Evolutionary conservation across 53 echinoderm and acorn worm genomes (phyloP).

Genomic region (Glandiceps talaboti): DNA sequence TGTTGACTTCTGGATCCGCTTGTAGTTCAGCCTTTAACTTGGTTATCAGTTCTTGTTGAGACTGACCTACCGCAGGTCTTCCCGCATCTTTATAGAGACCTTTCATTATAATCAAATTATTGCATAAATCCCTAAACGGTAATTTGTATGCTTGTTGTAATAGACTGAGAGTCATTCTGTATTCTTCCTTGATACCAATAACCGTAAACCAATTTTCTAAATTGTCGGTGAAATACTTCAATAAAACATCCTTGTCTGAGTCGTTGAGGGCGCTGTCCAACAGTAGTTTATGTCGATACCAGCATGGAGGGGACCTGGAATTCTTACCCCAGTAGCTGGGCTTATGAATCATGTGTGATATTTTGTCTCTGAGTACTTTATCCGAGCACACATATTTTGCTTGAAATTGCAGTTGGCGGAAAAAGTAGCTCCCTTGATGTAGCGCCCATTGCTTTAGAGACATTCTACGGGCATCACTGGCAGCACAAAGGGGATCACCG

Average conservation of each 20-base stretch:
- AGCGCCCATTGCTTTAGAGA: slow-evolving; percentile 60
- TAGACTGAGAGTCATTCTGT: slow-evolving; percentile 54
- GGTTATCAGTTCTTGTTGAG: slow-evolving; percentile 16
- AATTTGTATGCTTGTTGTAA: slow-evolving; percentile 52
- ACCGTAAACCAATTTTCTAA: slow-evolving; percentile 75
- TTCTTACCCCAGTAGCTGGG: not conserved
- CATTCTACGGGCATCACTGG: slow-evolving; percentile 41
- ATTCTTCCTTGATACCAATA: slow-evolving; percentile 60
- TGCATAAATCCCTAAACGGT: slow-evolving; percentile 36
- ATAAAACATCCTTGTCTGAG: slow-evolving; percentile 25
- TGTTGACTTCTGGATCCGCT: slow-evolving; percentile 29
- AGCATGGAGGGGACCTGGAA: slow-evolving; percentile 26
- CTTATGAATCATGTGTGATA: not conserved
- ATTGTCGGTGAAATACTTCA: slow-evolving; percentile 41
- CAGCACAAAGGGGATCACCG: slow-evolving; percentile 55
- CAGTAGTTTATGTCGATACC: slow-evolving; percentile 53
- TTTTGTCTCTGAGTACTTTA: not conserved
- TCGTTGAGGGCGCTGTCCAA: slow-evolving; percentile 28
- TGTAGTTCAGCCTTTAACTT: slow-evolving; percentile 27
- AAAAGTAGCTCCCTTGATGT: slow-evolving; percentile 80
- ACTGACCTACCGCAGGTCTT: slow-evolving; percentile 11
- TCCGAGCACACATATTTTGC: slow-evolving; percentile 6
- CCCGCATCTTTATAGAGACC: not conserved
- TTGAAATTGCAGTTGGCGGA: slow-evolving; percentile 60
- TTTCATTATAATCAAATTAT: slow-evolving; percentile 20